Conservation (phyloP, 2,888 invertebrate genomes). For the Metacarcinus magister region DNA sequence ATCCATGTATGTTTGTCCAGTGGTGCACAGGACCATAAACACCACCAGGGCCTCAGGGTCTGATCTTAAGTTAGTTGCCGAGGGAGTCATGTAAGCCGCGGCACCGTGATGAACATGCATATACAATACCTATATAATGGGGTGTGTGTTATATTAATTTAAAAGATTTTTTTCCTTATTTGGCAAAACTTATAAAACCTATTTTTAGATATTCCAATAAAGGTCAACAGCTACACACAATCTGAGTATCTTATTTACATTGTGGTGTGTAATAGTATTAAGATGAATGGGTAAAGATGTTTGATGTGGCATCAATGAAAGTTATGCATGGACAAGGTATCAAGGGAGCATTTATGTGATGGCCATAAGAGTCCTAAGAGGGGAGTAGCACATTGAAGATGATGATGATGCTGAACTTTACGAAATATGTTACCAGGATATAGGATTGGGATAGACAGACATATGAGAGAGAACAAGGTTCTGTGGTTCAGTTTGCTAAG, state of each 20-base stretch:
- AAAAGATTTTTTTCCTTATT: background rate
- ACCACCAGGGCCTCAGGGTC: background rate
- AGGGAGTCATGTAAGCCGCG: background rate
- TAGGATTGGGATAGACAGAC: too few relatives aligned
- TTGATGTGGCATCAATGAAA: background rate
- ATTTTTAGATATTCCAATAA: constrained; percentile 39
- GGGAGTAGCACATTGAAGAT: too few relatives aligned
- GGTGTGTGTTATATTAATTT: background rate
- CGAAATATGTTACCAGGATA: too few relatives aligned
- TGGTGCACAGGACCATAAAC: background rate
- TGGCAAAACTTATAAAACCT: constrained; percentile 26
- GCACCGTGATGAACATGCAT: background rate
- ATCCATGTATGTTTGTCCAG: background rate
- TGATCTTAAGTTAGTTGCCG: background rate
- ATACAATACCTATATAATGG: background rate
- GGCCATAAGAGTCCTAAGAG: too few relatives aligned
- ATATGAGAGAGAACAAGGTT: too few relatives aligned
- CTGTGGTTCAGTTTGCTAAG: too few relatives aligned
- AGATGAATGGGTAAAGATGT: background rate
- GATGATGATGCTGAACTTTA: too few relatives aligned
- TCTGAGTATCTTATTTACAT: background rate
- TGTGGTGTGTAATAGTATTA: background rate
- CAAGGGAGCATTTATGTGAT: too few relatives aligned
- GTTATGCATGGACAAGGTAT: too few relatives aligned
- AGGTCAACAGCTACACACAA: constrained; percentile 4